These are phyloP conservation scores for Molothrus aeneus DNA, from an alignment of 2,797 vertebrate genomes.

Conservation along the genomic window DNA sequence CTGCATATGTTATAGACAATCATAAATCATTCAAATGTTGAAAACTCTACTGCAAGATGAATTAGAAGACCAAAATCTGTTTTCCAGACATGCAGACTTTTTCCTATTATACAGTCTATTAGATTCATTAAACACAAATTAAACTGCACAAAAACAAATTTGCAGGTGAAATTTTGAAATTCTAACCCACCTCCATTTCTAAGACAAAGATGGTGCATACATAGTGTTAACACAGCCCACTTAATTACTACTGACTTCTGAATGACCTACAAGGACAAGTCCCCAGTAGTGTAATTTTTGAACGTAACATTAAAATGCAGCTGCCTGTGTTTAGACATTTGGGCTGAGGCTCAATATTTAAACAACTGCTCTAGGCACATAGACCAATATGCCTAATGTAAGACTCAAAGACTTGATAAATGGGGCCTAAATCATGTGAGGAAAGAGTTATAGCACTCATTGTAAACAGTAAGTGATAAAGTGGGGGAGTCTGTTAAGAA, in stretches of 20 bases:
- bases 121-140: slow-evolving; percentile 41
- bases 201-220: background rate
- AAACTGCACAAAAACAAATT: background rate
- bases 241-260: background rate
- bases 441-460: background rate
- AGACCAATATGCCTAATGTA: background rate
- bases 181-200: background rate
- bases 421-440: background rate
- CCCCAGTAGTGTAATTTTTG: background rate
- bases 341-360: background rate
- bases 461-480: slow-evolving; percentile 38
- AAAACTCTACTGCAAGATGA: background rate
- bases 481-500: background rate
- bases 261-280: background rate
- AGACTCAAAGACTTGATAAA: background rate
- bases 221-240: background rate
- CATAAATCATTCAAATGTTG: slow-evolving; percentile 1
- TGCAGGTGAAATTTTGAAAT: background rate
- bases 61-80: slow-evolving; percentile 14
- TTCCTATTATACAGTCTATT: slow-evolving; percentile 19
- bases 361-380: background rate
- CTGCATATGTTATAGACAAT: background rate
- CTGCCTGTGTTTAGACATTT: background rate
- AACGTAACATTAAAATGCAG: background rate
- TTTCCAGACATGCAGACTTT: slow-evolving; percentile 44